Base-by-base conservation (phyloP, 2,888 invertebrate species). In the Drosophila sordidula region DNA sequence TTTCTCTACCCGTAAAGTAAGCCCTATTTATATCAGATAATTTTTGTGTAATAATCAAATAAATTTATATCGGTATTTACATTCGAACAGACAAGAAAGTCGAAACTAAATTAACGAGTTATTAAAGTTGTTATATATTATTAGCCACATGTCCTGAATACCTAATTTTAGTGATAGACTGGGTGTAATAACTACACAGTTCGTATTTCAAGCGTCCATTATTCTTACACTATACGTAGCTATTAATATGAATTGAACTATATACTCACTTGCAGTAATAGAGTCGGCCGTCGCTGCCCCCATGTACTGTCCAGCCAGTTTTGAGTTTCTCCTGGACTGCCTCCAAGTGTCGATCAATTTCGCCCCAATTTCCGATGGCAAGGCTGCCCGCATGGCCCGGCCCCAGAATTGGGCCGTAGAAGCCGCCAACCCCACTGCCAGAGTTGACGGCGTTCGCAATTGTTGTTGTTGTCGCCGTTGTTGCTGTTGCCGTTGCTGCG, bases 251-350 rank as follows among this genome's bases (percentile, higher is more conserved):
- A 9, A n/a, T 1, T 25, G 0, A n/a, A 0, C n/a, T 45, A 4
- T 5, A 5, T 26, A 94, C 97, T 95, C 93, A 97, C 97, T 98
- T 97, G 96, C 97, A 97, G 93, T 96, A 98, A 93, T 97, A 97
- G 69, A 96, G 94, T 83, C 97, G 94, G 71, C 97, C 96, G 90
- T 96, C 96, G 85, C 95, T 95, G 90, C 95, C 95, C 68, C 94
- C 94, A 91, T 96, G 96, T n/a, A 95, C 95, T 14, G 95, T 96
- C 96, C 96, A 96, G 65, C 96, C 96, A 70, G 95, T 94, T 90
- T 95, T 95, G 70, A 95, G 92, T 80, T 93, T 94, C 12, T 93
- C 93, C 82, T 95, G 95, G 49, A 95, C 90, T 70, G 93, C 93
- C 89, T 94, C 94, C 90, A 95, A 86, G 71, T 92, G 90, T 58